phyloP scores from a whole-genome alignment of 2,797 vertebrate species.

The Anas capensis region DNA sequence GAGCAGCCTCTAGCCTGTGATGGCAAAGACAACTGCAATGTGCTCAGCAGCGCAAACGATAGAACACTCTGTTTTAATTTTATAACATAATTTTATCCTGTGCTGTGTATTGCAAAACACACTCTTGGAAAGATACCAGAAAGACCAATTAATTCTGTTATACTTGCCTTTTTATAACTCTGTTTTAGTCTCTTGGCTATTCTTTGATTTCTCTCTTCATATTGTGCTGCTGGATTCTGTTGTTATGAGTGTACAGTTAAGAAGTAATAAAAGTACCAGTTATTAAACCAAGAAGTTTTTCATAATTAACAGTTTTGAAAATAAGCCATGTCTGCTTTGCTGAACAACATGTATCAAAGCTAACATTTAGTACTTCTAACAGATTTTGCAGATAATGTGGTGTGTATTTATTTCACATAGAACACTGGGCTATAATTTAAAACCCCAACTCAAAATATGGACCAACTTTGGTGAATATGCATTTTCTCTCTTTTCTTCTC shows the following conservation, averaged over 20 bases:
- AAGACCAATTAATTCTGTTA: not conserved
- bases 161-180: not conserved
- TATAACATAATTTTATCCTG: not conserved
- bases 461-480: conserved; percentile 53
- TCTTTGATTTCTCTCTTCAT: conserved; percentile 12
- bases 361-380: conserved; percentile 73
- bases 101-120: not conserved
- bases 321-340: conserved; percentile 65
- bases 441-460: conserved; percentile 12
- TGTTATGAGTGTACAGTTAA: conserved; percentile 53
- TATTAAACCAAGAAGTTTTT: conserved; percentile 71
- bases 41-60: not conserved
- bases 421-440: conserved; percentile 59
- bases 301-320: conserved; percentile 75
- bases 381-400: conserved; percentile 50
- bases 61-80: not conserved
- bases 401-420: conserved; percentile 69
- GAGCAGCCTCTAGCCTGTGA: not conserved
- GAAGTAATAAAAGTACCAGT: conserved; percentile 65
- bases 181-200: not conserved
- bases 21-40: not conserved
- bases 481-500: conserved; percentile 51
- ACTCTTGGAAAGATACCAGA: not conserved
- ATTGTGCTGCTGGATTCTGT: conserved; percentile 39
- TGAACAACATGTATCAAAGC: conserved; percentile 76